Evolutionary conservation across 2,113 vertebrate genomes (phyloP).

Genomic region (Lipotes vexillifer): DNA sequence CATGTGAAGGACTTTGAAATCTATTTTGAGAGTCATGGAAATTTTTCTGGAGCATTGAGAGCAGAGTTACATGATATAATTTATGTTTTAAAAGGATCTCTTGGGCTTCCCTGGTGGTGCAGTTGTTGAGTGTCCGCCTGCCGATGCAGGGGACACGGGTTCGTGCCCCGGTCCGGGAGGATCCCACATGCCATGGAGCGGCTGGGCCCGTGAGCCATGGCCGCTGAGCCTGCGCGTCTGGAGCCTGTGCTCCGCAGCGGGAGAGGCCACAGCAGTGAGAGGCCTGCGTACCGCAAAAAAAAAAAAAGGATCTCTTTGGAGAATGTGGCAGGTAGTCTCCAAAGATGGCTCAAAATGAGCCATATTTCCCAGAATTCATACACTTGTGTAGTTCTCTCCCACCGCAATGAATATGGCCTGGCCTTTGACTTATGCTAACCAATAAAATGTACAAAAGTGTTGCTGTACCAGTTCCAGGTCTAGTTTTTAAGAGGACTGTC

Average conservation of each 20-base stretch:
- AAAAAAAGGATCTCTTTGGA: background rate
- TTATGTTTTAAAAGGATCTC: background rate
- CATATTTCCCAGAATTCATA: background rate
- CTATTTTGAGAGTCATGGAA: background rate
- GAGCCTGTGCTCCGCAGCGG: no score
- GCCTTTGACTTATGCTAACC: background rate
- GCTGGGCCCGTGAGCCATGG: no score
- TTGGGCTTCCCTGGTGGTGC: no score
- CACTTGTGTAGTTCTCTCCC: background rate
- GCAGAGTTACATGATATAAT: background rate
- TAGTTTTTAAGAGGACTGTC: background rate
- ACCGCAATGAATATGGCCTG: background rate
- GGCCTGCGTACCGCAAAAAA: no score
- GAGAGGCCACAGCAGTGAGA: no score
- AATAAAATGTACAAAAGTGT: background rate
- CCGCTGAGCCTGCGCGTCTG: no score
- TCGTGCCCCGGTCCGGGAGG: no score
- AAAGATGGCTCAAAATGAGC: background rate
- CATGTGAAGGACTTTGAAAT: background rate
- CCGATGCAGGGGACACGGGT: no score
- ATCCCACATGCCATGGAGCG: no score
- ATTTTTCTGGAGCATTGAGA: background rate
- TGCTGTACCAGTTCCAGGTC: background rate
- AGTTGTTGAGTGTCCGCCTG: no score
- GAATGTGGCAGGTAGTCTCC: background rate